These are phyloP conservation scores for Atethmia centrago DNA, from an alignment of 2,888 invertebrate genomes.

Conservation along the genomic window DNA sequence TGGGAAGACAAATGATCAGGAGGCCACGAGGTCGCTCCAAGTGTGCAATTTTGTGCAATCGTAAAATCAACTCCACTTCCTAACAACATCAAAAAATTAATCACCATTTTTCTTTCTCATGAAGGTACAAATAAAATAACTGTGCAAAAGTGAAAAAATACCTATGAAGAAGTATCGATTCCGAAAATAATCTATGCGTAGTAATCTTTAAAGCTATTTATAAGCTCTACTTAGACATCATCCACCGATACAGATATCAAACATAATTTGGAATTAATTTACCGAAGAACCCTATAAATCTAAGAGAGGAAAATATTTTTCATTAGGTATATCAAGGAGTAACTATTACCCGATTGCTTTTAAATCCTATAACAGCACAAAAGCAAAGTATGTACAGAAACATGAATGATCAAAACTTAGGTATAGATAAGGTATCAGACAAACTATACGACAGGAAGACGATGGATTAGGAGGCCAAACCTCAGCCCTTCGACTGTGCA, in stretches of 20 bases:
- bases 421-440: background rate
- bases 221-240: conserved; percentile 18
- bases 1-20: conserved; percentile 49
- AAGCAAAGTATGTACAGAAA: conserved; percentile 32
- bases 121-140: conserved; percentile 10
- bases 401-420: conserved; percentile 12
- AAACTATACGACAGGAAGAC: conserved; percentile 35
- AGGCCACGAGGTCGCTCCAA: conserved; percentile 37
- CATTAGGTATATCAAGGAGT: background rate
- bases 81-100: background rate
- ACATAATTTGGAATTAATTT: conserved; percentile 15
- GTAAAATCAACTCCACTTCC: conserved; percentile 18
- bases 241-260: conserved; percentile 12
- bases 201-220: conserved; percentile 24
- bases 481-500: conserved; percentile 18
- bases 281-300: background rate
- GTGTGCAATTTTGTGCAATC: conserved; percentile 35
- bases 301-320: background rate
- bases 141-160: conserved; percentile 20
- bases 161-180: background rate
- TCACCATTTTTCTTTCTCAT: background rate
- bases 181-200: background rate
- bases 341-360: conserved; percentile 45
- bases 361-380: conserved; percentile 37
- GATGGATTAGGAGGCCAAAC: conserved; percentile 35